Evolutionary conservation across 2,888 invertebrate genomes (phyloP).

Genomic region (Diplolepis rosae): DNA sequence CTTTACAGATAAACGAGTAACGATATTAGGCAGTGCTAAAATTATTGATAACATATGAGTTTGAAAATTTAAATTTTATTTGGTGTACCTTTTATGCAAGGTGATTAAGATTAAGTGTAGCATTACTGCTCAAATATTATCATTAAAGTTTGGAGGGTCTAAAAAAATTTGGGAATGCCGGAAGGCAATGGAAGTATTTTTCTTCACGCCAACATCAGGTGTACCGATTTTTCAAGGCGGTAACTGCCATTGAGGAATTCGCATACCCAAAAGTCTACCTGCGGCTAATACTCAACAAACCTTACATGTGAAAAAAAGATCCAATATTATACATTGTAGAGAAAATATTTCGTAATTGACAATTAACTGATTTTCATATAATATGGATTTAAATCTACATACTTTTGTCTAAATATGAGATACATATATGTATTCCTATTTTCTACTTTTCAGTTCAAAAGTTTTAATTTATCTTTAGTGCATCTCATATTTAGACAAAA

Average conservation of each 20-base stretch:
- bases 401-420: too few species aligned
- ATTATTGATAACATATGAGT: not conserved
- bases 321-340: not conserved
- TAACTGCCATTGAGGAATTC: constrained; percentile 11
- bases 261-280: constrained; percentile 1
- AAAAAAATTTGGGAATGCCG: not conserved
- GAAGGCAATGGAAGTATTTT: constrained; percentile 23
- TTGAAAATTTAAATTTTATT: not conserved
- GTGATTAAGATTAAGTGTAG: not conserved
- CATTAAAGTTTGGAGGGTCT: not conserved
- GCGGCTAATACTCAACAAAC: not conserved
- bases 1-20: not conserved
- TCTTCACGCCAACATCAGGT: not conserved
- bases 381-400: too few species aligned
- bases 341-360: too few species aligned
- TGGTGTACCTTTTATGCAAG: too few species aligned
- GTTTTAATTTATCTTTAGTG: too few species aligned
- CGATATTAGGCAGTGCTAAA: too few species aligned
- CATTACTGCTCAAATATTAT: constrained; percentile 3
- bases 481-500: too few species aligned
- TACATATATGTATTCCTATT: too few species aligned
- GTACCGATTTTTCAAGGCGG: not conserved
- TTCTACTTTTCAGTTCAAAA: too few species aligned
- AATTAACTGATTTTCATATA: too few species aligned
- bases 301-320: not conserved